Conservation (phyloP, 2,113 vertebrate genomes). For the Microtus ochrogaster region DNA sequence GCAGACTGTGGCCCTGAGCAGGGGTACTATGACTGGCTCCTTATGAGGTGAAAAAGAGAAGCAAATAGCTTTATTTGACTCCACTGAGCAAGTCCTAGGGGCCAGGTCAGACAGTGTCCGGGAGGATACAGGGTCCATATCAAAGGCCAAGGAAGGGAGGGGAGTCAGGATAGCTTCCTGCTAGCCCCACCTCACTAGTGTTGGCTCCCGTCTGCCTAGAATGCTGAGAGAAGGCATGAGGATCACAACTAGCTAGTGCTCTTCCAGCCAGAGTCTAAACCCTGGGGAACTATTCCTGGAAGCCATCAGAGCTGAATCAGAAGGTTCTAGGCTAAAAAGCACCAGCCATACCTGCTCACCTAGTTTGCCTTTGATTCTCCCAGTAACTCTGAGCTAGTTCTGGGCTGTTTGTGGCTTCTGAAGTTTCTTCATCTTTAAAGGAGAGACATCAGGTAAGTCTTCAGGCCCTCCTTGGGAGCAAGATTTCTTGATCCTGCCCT, state of each 20-base stretch:
- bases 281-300: constrained; percentile 41
- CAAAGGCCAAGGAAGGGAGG: constrained; percentile 63
- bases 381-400: constrained; percentile 38
- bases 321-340: constrained; percentile 35
- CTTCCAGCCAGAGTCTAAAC: background rate
- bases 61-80: constrained; percentile 40
- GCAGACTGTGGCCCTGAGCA: background rate
- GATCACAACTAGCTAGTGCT: background rate
- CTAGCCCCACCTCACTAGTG: background rate
- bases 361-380: background rate
- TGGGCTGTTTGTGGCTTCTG: constrained; percentile 25
- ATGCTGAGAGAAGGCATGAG: background rate
- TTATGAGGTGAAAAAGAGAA: background rate
- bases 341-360: background rate
- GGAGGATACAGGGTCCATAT: constrained; percentile 53
- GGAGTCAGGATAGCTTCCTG: constrained; percentile 49
- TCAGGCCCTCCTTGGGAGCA: background rate
- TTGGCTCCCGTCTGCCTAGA: constrained; percentile 29
- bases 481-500: background rate
- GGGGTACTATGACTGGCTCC: background rate
- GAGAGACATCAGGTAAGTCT: background rate
- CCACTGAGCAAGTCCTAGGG: constrained; percentile 19
- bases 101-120: constrained; percentile 31
- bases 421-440: constrained; percentile 48
- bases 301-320: constrained; percentile 28